These are phyloP conservation scores for Hydrolagus affinis DNA, from an alignment of 2,113 vertebrate genomes.

Conservation along the genomic window DNA sequence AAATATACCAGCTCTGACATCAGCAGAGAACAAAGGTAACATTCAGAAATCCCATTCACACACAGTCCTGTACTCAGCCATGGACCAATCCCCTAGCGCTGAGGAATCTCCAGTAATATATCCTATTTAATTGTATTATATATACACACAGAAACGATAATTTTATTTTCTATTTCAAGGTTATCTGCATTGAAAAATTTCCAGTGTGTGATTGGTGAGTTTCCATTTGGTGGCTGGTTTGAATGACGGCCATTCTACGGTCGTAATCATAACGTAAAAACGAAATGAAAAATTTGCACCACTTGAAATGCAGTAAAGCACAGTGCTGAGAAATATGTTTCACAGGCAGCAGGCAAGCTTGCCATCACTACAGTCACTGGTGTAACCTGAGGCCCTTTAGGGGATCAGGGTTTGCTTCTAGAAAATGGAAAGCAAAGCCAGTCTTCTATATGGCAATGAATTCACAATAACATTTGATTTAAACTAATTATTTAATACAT, in stretches of 20 bases:
- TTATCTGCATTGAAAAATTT: background rate
- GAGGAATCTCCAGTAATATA: slow-evolving; percentile 13
- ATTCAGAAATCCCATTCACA: slow-evolving; percentile 24
- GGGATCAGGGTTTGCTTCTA: slow-evolving; percentile 9
- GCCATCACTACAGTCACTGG: background rate
- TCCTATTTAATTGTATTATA: slow-evolving; percentile 9
- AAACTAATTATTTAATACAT: background rate
- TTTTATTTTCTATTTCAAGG: background rate
- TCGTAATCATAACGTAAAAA: background rate
- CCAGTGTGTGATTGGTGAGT: background rate
- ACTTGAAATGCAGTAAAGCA: background rate
- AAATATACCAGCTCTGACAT: background rate
- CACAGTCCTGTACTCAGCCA: background rate
- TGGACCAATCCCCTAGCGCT: slow-evolving; percentile 2
- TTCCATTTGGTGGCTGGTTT: background rate
- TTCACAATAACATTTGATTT: background rate
- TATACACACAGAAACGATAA: background rate
- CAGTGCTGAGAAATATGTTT: background rate
- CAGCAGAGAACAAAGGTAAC: slow-evolving; percentile 22
- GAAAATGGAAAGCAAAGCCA: background rate
- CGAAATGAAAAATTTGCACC: background rate
- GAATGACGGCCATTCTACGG: background rate
- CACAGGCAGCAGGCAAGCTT: background rate
- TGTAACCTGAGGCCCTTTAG: background rate
- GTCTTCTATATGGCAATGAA: background rate